phyloP scores from a whole-genome alignment of 2,888 invertebrate species.

The Diaperis boleti region DNA sequence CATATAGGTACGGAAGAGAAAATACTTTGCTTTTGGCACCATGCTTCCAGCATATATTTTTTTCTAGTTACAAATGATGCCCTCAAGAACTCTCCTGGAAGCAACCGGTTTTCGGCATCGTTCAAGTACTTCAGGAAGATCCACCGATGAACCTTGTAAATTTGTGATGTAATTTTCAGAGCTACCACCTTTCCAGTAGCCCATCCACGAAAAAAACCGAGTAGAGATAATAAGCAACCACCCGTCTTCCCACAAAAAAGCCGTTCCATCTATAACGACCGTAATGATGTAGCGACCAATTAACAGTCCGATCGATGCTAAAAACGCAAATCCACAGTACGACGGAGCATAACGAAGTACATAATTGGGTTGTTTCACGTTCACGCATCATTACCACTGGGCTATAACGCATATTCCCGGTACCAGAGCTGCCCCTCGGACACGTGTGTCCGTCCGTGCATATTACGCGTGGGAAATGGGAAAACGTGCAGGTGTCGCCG shows the following conservation, averaged over 20 bases:
- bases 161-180: too few species aligned
- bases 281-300: conserved; percentile 33
- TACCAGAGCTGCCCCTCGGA: conserved; percentile 40
- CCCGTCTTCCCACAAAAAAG: neutral
- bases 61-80: too few species aligned
- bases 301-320: conserved; percentile 31
- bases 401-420: conserved; percentile 40
- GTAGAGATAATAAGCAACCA: neutral
- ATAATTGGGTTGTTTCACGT: conserved; percentile 51
- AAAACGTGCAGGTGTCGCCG: conserved; percentile 49
- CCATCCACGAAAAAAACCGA: too few species aligned
- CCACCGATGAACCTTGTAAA: too few species aligned
- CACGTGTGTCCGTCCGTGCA: conserved; percentile 50
- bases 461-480: conserved; percentile 49
- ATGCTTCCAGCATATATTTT: too few species aligned
- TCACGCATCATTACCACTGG: conserved; percentile 44
- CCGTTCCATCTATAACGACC: conserved; percentile 17
- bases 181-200: too few species aligned
- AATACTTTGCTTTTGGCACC: too few species aligned
- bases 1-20: too few species aligned
- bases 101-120: too few species aligned
- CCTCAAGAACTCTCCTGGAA: too few species aligned
- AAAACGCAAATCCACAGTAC: conserved; percentile 40
- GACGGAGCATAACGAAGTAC: conserved; percentile 50
- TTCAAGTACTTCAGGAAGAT: too few species aligned